phyloP scores from a whole-genome alignment of 2,113 vertebrate genomes.

The Neotragus pygmaeus region DNA sequence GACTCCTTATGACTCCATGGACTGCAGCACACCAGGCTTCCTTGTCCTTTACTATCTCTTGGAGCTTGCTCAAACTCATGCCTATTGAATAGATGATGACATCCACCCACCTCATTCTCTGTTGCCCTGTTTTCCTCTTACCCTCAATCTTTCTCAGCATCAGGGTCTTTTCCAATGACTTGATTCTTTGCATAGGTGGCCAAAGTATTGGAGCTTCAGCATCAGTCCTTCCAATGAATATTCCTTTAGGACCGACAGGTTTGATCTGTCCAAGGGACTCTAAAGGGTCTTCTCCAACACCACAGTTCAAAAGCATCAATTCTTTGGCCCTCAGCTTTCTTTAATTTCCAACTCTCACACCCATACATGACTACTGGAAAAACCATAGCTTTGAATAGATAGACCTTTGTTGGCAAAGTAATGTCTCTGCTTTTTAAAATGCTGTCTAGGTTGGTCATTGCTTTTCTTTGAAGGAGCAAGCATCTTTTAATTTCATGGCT shows the following conservation, averaged over 20 bases:
- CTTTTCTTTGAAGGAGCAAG: neutral
- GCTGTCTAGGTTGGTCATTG: neutral
- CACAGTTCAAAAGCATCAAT: neutral
- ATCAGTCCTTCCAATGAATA: neutral
- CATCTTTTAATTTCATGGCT: neutral
- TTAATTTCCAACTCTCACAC: neutral
- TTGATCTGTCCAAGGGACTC: neutral
- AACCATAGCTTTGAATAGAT: neutral
- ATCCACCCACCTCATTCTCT: neutral
- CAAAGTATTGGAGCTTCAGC: neutral
- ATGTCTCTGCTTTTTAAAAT: neutral
- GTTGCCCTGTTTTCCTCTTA: neutral
- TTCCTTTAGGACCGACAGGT: neutral
- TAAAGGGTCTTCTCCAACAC: neutral
- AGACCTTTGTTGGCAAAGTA: neutral
- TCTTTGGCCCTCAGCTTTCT: neutral
- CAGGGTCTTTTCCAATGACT: neutral
- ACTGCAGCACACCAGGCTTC: neutral
- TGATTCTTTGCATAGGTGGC: neutral
- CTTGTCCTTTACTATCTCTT: neutral
- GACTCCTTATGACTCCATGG: neutral
- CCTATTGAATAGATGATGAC: neutral
- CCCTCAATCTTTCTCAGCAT: neutral
- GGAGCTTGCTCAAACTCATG: neutral
- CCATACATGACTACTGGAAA: neutral